These are phyloP conservation scores for Ictalurus furcatus DNA, from an alignment of 2,113 vertebrate species.

Conservation along the genomic window DNA sequence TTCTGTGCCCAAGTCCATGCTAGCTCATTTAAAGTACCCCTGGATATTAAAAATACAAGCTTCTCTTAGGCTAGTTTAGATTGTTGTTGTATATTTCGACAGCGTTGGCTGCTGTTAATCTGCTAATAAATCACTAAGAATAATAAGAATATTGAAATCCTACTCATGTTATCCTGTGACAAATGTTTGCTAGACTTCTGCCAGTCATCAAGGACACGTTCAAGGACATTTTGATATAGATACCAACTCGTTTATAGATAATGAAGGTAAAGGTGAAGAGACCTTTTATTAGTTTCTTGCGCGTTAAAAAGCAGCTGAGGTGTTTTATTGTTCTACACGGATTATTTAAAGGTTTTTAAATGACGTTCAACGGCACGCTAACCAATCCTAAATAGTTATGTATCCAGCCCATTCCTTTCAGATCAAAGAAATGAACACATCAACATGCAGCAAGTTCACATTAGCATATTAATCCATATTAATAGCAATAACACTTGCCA, in stretches of 20 bases:
- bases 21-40: background rate
- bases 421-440: background rate
- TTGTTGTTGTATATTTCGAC: background rate
- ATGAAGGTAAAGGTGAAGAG: background rate
- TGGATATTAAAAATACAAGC: background rate
- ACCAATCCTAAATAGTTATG: background rate
- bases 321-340: background rate
- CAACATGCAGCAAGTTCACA: background rate
- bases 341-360: background rate
- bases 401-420: background rate
- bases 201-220: background rate
- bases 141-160: background rate
- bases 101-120: background rate
- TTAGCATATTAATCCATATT: constrained; percentile 34
- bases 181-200: background rate
- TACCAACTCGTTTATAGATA: background rate
- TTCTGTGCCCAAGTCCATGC: background rate
- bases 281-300: background rate
- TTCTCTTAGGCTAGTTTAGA: background rate
- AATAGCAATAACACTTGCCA: constrained; percentile 9
- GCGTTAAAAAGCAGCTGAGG: background rate
- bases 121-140: background rate
- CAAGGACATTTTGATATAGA: background rate
- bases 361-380: background rate
- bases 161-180: background rate